Evolutionary conservation across 2,113 vertebrate species (phyloP).

Genomic region (Thermophis baileyi): DNA sequence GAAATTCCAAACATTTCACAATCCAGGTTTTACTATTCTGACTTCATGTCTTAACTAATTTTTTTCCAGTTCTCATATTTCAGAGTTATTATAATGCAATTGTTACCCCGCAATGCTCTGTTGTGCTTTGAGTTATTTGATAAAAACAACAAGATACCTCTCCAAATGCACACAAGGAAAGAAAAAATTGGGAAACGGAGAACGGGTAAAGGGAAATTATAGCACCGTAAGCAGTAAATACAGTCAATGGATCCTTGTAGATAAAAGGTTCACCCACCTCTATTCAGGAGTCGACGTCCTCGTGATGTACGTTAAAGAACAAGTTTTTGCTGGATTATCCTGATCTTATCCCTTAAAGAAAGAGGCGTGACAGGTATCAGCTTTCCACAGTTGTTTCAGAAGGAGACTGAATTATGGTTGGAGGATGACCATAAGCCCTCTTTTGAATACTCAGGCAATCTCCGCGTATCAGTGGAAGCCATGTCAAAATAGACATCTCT

Average conservation of each 20-base stretch:
- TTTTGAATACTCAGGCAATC: not conserved
- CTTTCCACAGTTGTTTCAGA: slow-evolving; percentile 8
- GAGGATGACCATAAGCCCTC: not conserved
- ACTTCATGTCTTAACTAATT: not conserved
- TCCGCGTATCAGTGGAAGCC: not conserved
- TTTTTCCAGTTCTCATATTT: not conserved
- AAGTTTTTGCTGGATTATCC: not conserved
- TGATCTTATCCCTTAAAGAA: slow-evolving; percentile 30
- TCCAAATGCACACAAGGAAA: not conserved
- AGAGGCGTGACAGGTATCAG: slow-evolving; percentile 37
- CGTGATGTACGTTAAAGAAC: not conserved
- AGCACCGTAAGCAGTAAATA: not conserved
- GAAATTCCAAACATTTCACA: not conserved
- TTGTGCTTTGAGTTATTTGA: not conserved
- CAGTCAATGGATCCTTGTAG: not conserved
- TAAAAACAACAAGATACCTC: not conserved
- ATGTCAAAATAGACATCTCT: not conserved
- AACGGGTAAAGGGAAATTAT: not conserved
- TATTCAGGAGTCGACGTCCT: not conserved
- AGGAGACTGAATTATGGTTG: not conserved
- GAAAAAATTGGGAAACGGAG: not conserved
- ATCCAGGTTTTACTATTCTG: not conserved
- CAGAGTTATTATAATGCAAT: not conserved
- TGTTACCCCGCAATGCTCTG: not conserved
- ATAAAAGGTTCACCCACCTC: not conserved